phyloP scores from a whole-genome alignment of 1,140 invertebrate species.

The Globodera ellingtonae region DNA sequence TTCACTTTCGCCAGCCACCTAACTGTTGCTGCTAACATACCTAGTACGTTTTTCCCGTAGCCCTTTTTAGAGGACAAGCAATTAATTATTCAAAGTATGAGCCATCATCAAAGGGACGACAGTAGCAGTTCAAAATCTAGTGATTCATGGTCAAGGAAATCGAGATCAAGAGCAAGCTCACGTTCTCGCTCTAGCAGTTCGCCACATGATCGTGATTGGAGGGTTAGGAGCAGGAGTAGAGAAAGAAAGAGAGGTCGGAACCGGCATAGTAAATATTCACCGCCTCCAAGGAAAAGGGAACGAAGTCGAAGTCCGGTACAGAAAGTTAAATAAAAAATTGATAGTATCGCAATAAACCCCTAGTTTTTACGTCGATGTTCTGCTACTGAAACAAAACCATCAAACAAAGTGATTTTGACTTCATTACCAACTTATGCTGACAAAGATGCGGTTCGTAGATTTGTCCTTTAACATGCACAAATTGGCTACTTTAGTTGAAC shows the following conservation, averaged over 20 bases:
- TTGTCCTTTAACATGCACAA: slow-evolving; percentile 1
- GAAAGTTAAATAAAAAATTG: slow-evolving; percentile 26
- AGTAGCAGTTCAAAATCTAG: slow-evolving; percentile 12
- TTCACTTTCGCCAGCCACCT: too few relatives aligned
- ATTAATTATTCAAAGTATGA: slow-evolving; percentile 6
- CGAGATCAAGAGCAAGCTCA: slow-evolving; percentile 34
- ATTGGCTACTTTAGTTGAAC: slow-evolving; percentile 38
- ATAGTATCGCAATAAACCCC: slow-evolving; percentile 18
- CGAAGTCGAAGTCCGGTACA: slow-evolving; percentile 37
- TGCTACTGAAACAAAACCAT: slow-evolving; percentile 20
- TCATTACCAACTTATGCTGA: slow-evolving; percentile 39
- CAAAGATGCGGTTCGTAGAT: slow-evolving; percentile 40
- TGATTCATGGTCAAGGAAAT: slow-evolving; percentile 16
- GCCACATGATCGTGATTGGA: slow-evolving; percentile 28
- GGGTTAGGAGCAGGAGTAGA: slow-evolving; percentile 30
- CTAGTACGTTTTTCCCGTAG: too few relatives aligned
- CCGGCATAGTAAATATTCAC: slow-evolving; percentile 26
- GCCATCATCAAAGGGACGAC: slow-evolving; percentile 8
- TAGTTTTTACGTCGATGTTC: slow-evolving; percentile 41
- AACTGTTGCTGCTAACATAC: too few relatives aligned
- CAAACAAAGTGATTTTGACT: slow-evolving; percentile 44
- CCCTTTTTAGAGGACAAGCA: too few relatives aligned
- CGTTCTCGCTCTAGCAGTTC: slow-evolving; percentile 39
- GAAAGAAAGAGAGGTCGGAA: slow-evolving; percentile 21
- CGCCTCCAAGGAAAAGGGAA: slow-evolving; percentile 26